These are phyloP conservation scores for Rhinichthys klamathensis DNA, from an alignment of 2,113 vertebrate genomes.

Conservation along the genomic window DNA sequence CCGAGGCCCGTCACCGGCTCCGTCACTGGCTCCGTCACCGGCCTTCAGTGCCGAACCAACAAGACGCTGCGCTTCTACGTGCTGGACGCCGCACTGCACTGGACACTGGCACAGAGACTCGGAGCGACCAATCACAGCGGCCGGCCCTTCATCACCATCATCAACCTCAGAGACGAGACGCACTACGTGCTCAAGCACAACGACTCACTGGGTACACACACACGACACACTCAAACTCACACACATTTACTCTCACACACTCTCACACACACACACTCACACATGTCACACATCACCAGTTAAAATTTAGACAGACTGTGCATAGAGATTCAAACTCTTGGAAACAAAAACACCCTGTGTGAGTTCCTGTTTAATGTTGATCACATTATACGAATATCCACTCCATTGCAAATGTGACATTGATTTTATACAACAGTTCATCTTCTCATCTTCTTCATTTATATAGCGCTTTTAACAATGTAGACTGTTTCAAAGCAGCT, in stretches of 20 bases:
- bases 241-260: too few relatives aligned
- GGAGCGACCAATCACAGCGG: constrained; percentile 77
- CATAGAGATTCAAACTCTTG: too few relatives aligned
- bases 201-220: constrained; percentile 82
- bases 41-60: constrained; percentile 92
- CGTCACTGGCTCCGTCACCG: constrained; percentile 61
- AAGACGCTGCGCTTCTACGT: constrained; percentile 94
- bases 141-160: constrained; percentile 85
- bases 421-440: too few relatives aligned
- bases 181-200: constrained; percentile 88
- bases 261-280: background rate
- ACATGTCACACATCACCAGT: background rate
- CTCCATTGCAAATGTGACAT: too few relatives aligned
- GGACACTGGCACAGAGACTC: constrained; percentile 89
- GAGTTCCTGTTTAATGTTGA: too few relatives aligned
- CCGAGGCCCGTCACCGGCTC: constrained; percentile 11
- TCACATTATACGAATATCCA: too few relatives aligned
- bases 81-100: constrained; percentile 89
- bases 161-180: constrained; percentile 91
- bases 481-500: too few relatives aligned
- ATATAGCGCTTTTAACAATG: too few relatives aligned
- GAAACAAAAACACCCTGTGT: too few relatives aligned
- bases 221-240: background rate
- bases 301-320: too few relatives aligned
- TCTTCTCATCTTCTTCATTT: too few relatives aligned